A percentile compares a stretch with the other conserved stretches of the same genome.
Evolutionary conservation across 64 coral and sea anemone species (phyloP).

Genomic region (Exaiptasia diaphana): DNA sequence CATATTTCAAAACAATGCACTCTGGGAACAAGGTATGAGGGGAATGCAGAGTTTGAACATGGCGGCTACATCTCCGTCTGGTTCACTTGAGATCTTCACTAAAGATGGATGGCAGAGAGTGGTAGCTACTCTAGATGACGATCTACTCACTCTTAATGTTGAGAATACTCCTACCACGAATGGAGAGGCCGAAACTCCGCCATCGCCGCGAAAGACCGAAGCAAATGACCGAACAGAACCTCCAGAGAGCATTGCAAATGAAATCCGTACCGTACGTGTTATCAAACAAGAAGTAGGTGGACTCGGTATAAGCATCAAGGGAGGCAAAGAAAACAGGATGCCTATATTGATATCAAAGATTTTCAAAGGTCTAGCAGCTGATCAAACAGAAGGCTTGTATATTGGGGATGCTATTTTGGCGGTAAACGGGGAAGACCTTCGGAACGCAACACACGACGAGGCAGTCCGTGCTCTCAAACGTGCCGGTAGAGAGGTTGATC

Average conservation of each 20-base stretch:
- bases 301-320: conserved; percentile 97
- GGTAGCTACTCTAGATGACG: conserved; percentile 90
- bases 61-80: conserved; percentile 86
- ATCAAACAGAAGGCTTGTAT: conserved; percentile 95
- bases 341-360: conserved; percentile 99
- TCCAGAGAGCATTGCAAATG: conserved; percentile 84
- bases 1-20: not conserved
- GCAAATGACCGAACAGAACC: conserved; percentile 83
- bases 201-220: conserved; percentile 61
- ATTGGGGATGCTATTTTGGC: conserved; percentile 98
- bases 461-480: conserved; percentile 91
- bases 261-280: conserved; percentile 92
- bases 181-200: conserved; percentile 64
- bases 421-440: conserved; percentile 95
- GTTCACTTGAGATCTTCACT: conserved; percentile 82
- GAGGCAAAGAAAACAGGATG: conserved; percentile 98
- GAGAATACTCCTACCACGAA: conserved; percentile 72
- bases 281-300: conserved; percentile 99
- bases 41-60: conserved; percentile 29
- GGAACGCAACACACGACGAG: conserved; percentile 96
- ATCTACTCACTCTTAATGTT: conserved; percentile 81
- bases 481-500: conserved; percentile 93
- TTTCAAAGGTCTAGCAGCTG: conserved; percentile 96
- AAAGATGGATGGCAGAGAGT: conserved; percentile 96
- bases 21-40: not conserved